Evolutionary conservation across 1,140 invertebrate species (phyloP).

Genomic region (Drosophila obscura): DNA sequence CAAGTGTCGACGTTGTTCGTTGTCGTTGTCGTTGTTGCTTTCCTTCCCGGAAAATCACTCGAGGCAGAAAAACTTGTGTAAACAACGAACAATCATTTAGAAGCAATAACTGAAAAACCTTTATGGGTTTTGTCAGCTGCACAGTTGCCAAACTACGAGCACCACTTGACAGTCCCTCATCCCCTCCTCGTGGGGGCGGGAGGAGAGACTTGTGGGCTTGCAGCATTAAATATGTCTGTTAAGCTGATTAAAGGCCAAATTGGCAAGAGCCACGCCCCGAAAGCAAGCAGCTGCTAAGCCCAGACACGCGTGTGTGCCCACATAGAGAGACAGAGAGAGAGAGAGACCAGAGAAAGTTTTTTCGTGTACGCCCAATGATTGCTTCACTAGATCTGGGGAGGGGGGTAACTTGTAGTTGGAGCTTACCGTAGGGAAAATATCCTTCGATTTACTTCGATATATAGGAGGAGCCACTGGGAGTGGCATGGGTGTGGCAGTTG

Average conservation of each 20-base stretch:
- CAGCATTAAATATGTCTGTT: constrained; percentile 21
- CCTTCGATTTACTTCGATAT: constrained; percentile 8
- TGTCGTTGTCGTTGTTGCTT: not conserved
- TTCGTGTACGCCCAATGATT: constrained; percentile 40
- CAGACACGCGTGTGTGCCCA: constrained; percentile 44
- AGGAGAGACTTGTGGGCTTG: constrained; percentile 2
- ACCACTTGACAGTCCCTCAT: no score
- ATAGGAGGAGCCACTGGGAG: not conserved
- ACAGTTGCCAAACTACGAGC: constrained; percentile 1
- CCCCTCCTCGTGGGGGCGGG: not conserved
- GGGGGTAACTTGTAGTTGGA: constrained; percentile 12
- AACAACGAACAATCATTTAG: constrained; percentile 59
- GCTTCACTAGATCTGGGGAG: constrained; percentile 17
- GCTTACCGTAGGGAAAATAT: constrained; percentile 8
- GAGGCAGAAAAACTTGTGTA: constrained; percentile 45
- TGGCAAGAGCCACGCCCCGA: constrained; percentile 24
- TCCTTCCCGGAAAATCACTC: not conserved
- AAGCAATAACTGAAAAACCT: constrained; percentile 61
- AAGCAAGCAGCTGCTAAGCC: constrained; percentile 51
- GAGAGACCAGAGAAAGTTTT: constrained; percentile 22
- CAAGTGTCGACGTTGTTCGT: constrained; percentile 27
- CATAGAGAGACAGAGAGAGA: constrained; percentile 5
- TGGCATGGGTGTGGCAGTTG: not conserved
- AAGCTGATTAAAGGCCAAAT: constrained; percentile 38
- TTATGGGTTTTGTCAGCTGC: constrained; percentile 57